Evolutionary conservation across 2,113 vertebrate species (phyloP).

Genomic region (Shinisaurus crocodilurus): DNA sequence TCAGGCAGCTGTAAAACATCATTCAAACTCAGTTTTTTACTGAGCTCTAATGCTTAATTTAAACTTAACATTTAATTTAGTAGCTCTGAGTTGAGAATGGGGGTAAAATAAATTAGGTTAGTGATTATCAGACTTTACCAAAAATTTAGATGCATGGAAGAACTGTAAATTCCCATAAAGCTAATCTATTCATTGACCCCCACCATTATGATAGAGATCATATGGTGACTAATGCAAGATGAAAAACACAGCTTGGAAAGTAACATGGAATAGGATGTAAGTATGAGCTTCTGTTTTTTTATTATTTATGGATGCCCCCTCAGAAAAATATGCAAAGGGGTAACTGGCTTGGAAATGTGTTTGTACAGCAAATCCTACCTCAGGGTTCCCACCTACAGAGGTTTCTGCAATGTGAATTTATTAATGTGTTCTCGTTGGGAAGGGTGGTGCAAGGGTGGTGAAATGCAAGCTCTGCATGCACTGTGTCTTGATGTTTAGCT

Average conservation of each 20-base stretch:
- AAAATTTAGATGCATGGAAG: constrained; percentile 99
- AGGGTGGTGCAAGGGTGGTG: constrained; percentile 58
- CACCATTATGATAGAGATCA: constrained; percentile 99
- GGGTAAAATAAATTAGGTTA: constrained; percentile 82
- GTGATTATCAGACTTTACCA: constrained; percentile 88
- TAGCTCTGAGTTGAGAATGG: constrained; percentile 80
- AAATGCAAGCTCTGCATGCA: constrained; percentile 73
- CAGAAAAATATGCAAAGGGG: constrained; percentile 98
- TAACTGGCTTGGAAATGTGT: constrained; percentile 89
- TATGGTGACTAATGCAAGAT: constrained; percentile 99
- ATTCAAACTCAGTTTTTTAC: constrained; percentile 71
- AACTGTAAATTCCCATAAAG: constrained; percentile 99
- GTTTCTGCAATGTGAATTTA: constrained; percentile 74
- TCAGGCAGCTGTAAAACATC: constrained; percentile 76
- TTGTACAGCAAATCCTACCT: constrained; percentile 75
- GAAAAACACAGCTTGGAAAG: constrained; percentile 99
- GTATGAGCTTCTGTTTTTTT: constrained; percentile 99
- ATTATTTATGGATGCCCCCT: constrained; percentile 98
- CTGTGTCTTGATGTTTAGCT: constrained; percentile 71
- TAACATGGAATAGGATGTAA: constrained; percentile 99
- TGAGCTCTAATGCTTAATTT: constrained; percentile 71
- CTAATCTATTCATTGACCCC: constrained; percentile 99
- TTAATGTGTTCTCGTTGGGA: constrained; percentile 74
- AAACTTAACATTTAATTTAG: constrained; percentile 76
- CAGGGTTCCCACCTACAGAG: constrained; percentile 74